Percentiles rank a stretch among this genome's conserved stretches.
phyloP scores from a whole-genome alignment of 2,888 invertebrate genomes.

The Orthosia gothica region DNA sequence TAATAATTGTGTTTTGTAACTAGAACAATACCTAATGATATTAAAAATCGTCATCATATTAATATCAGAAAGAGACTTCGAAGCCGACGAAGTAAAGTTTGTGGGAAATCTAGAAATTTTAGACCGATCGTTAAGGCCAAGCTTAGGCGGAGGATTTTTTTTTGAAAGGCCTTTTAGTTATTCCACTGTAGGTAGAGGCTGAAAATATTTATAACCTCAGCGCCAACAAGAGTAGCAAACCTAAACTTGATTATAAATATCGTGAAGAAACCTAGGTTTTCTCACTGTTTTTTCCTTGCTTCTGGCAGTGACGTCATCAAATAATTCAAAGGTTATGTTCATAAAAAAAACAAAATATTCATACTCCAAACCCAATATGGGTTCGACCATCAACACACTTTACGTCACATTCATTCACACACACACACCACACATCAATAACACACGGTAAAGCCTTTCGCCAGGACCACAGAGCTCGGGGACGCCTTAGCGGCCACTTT shows the following conservation, averaged over 20 bases:
- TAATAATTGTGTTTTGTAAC: no score
- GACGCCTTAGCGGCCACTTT: no score
- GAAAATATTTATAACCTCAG: no score
- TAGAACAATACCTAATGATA: no score
- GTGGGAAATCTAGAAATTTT: background rate
- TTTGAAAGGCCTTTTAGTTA: background rate
- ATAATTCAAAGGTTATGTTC: background rate
- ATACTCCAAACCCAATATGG: background rate
- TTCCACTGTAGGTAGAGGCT: background rate
- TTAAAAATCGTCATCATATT: background rate
- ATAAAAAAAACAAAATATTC: background rate
- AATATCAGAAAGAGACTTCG: background rate
- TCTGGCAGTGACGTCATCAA: background rate
- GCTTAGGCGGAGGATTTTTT: no score
- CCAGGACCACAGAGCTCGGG: background rate
- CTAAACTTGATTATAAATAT: no score
- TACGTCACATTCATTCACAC: constrained; percentile 13
- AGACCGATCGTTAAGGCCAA: background rate
- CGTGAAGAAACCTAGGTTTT: no score
- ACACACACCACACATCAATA: constrained; percentile 14
- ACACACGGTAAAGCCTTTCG: constrained; percentile 24
- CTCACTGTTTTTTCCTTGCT: background rate
- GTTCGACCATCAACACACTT: constrained; percentile 22
- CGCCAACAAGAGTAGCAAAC: no score
- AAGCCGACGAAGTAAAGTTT: no score